These are phyloP conservation scores for Ia io DNA, from an alignment of 2,113 vertebrate species.

Conservation along the genomic window DNA sequence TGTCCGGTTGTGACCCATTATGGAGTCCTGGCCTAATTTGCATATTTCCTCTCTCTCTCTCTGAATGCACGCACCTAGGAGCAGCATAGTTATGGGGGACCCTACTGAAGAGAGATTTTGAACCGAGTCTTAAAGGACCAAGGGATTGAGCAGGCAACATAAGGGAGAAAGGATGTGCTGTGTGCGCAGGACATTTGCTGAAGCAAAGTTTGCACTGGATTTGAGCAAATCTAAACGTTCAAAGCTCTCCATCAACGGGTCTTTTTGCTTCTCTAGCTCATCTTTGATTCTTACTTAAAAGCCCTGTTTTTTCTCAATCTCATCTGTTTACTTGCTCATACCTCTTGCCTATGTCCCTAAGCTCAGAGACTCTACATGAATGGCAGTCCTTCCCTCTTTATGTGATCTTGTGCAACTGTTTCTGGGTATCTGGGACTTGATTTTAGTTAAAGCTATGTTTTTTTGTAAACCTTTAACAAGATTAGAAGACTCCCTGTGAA, in stretches of 20 bases:
- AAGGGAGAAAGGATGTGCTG: background rate
- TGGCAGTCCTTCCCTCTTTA: background rate
- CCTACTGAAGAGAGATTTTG: background rate
- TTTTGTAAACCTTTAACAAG: background rate
- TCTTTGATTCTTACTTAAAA: background rate
- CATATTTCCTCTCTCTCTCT: no score
- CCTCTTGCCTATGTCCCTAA: background rate
- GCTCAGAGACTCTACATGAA: background rate
- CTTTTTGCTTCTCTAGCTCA: background rate
- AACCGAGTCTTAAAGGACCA: background rate
- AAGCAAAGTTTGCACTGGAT: background rate
- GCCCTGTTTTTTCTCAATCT: background rate
- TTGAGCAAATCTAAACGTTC: background rate
- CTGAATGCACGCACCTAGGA: background rate
- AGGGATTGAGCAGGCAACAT: background rate
- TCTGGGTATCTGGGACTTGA: background rate
- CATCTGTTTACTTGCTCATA: background rate
- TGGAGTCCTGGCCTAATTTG: no score
- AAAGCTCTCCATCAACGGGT: background rate
- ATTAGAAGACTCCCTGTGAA: background rate
- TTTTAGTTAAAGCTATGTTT: constrained; percentile 27
- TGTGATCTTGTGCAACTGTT: background rate
- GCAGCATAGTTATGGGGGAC: background rate
- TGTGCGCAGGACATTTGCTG: background rate
- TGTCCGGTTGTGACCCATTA: no score